Evolutionary conservation across 2,797 vertebrate species (phyloP).

Genomic region (Schizopygopsis pylzovi): DNA sequence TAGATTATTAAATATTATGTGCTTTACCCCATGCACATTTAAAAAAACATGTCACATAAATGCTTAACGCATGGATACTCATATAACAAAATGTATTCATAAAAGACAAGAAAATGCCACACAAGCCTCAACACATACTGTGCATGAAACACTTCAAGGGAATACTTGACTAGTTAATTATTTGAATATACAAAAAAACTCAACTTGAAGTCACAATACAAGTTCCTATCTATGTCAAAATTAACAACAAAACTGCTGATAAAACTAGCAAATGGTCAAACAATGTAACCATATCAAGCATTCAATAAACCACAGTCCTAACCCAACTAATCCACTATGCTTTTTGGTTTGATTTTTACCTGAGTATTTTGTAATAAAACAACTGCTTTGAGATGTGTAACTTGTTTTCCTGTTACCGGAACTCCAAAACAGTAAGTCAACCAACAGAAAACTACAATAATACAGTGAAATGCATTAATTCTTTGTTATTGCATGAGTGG

Average conservation of each 20-base stretch:
- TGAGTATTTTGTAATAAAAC: background rate
- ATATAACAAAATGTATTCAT: background rate
- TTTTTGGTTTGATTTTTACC: background rate
- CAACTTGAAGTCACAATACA: background rate
- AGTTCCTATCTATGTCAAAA: background rate
- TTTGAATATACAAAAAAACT: background rate
- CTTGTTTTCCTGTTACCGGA: background rate
- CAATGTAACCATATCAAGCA: background rate
- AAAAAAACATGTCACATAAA: background rate
- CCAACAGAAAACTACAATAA: background rate
- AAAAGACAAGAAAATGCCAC: background rate
- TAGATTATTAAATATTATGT: background rate
- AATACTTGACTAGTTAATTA: background rate
- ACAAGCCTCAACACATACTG: background rate
- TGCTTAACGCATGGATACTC: background rate
- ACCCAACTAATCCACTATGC: background rate
- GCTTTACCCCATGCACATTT: background rate
- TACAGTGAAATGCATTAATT: background rate
- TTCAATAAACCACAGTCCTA: background rate
- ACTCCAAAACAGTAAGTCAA: background rate
- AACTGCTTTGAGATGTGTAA: background rate
- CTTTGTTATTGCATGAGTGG: background rate
- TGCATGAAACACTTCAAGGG: background rate
- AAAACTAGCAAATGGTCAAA: background rate
- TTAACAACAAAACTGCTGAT: background rate